Evolutionary conservation across 2,113 vertebrate species (phyloP).

Genomic region (Planiliza haematocheilus): DNA sequence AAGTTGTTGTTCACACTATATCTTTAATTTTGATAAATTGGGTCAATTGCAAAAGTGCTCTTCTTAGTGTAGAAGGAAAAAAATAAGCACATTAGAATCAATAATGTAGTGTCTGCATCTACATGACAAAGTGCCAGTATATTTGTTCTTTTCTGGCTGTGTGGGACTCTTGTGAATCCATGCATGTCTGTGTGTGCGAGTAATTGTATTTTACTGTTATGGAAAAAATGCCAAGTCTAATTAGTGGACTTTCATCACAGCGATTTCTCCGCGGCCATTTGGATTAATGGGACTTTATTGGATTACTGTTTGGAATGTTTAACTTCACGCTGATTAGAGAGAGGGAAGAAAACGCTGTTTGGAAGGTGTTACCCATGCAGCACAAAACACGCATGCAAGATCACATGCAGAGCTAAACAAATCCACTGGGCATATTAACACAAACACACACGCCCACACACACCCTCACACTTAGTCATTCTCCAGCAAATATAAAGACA

Average conservation of each 20-base stretch:
- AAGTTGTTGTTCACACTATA: no score
- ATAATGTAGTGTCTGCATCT: neutral
- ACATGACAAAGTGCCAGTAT: neutral
- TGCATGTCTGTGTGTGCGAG: neutral
- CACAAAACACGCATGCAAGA: neutral
- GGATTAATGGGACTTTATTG: conserved; percentile 61
- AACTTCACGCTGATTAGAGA: conserved; percentile 34
- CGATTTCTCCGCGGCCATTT: conserved; percentile 37
- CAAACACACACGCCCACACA: conserved; percentile 12
- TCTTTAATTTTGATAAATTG: no score
- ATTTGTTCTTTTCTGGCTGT: neutral
- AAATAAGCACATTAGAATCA: neutral
- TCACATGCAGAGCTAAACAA: neutral
- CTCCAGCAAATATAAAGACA: conserved; percentile 51
- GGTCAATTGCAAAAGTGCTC: no score
- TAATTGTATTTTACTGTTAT: conserved; percentile 42
- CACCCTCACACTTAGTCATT: conserved; percentile 36
- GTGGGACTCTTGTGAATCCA: neutral
- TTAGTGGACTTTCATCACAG: conserved; percentile 59
- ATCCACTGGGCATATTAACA: neutral
- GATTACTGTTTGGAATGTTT: conserved; percentile 63
- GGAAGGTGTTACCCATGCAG: conserved; percentile 18
- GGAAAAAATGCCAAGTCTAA: conserved; percentile 34
- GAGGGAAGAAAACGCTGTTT: conserved; percentile 21
- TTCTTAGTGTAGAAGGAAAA: no score